Evolutionary conservation across 2,797 vertebrate genomes (phyloP), one percentile per base, ranked within the genome.

Genomic region (Tinamus major): DNA sequence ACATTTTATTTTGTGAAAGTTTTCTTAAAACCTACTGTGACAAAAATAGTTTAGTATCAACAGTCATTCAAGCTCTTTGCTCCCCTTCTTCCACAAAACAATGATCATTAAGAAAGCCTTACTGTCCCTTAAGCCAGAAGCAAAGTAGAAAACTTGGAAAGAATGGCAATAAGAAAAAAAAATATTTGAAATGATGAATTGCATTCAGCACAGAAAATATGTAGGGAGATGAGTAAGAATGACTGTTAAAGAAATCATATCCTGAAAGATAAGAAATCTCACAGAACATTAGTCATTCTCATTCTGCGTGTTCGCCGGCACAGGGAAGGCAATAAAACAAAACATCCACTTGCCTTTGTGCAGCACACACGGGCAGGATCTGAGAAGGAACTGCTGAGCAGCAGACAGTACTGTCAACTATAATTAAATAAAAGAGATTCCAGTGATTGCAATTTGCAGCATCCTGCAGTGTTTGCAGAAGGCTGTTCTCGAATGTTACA

Each of bases 281-380:
- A 85, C 14, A 89, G 79, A 85, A 84, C 69, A 94, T 95, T 69
- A 91, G 84, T 97, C 92, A 96, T 87, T 94, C 92, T 81, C 74
- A 78, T 64, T 96, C 86, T 90, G 85, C 79, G 84, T 70, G 76
- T 65, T 80, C 67, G 62, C 89, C 84, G 78, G 79, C 79, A 87
- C 31, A 94, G 84, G 69, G 77, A 91, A 78, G 70, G 79, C 68
- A 95, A 96, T 95, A 93, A 96, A 96, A 94, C 87, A 78, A 94
- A 94, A 90, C 68, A 82, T 49, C 78, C 3, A 8, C 70, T 84
- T 95, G 85, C 62, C 39, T 87, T 95, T 95, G 89, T 94, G 65
- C 26, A 88, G 94, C 42, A 89, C 76, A 90, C 31, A 92, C 76
- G 72, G 75, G 74, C 55, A 89, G 63, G 33, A 92, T 87, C 85